A percentile compares a stretch with the other conserved stretches of the same genome.
phyloP scores from a whole-genome alignment of 2,113 vertebrate genomes.

The Pampusana beccarii region DNA sequence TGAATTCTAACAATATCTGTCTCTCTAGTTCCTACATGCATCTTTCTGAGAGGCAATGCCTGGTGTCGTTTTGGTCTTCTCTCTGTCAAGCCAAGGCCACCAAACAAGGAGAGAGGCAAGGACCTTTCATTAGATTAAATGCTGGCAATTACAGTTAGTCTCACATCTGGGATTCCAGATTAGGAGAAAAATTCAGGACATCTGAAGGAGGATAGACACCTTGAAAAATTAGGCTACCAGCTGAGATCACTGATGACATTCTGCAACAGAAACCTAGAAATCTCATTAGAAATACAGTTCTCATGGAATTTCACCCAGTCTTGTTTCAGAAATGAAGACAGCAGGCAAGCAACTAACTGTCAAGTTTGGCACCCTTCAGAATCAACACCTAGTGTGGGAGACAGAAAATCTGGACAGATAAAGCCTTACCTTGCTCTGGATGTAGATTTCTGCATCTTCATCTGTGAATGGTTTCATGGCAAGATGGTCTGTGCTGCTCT shows the following conservation, averaged over 20 bases:
- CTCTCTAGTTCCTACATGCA: background rate
- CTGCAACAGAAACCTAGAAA: slow-evolving; percentile 16
- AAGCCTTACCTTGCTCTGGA: slow-evolving; percentile 75
- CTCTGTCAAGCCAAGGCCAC: background rate
- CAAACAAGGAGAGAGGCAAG: background rate
- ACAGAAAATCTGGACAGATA: background rate
- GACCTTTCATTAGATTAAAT: background rate
- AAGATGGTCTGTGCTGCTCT: slow-evolving; percentile 47
- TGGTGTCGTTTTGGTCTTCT: background rate
- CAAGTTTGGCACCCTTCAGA: slow-evolving; percentile 45
- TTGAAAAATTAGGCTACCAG: background rate
- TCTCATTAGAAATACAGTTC: slow-evolving; percentile 57
- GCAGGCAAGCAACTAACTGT: slow-evolving; percentile 52
- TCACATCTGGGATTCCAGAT: background rate
- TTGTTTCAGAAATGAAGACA: slow-evolving; percentile 44
- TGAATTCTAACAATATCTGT: background rate
- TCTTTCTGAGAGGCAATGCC: background rate
- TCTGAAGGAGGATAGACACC: background rate
- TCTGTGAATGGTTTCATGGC: slow-evolving; percentile 74
- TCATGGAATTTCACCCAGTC: slow-evolving; percentile 11
- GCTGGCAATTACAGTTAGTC: background rate
- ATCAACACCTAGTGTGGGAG: slow-evolving; percentile 43
- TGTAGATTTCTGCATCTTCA: slow-evolving; percentile 70
- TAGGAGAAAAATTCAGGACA: background rate
- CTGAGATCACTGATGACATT: background rate